A percentile compares a stretch with the other conserved stretches of the same genome.
phyloP scores from a whole-genome alignment of 2,113 vertebrate species.

The Phocoena phocoena region DNA sequence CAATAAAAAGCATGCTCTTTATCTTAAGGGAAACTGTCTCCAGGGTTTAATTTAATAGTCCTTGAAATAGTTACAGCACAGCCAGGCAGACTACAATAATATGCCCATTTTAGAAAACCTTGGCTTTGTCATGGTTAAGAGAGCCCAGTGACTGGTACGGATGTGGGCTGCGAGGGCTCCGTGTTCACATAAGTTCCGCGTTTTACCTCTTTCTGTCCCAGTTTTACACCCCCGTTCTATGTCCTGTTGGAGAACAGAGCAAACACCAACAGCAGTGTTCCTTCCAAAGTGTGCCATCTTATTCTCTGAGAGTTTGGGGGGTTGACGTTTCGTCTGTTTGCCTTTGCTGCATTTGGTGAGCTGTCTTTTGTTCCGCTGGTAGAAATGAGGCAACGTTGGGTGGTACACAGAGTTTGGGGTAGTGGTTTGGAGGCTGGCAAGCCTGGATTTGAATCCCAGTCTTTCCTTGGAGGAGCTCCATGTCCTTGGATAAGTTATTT shows the following conservation, averaged over 20 bases:
- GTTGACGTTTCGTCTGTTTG: neutral
- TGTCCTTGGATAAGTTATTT: neutral
- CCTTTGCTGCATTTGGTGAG: neutral
- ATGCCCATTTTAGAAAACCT: slow-evolving; percentile 63
- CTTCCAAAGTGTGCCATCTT: neutral
- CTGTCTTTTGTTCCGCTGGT: neutral
- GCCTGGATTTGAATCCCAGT: neutral
- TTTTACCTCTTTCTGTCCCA: neutral
- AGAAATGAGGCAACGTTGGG: rapidly evolving
- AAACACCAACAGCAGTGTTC: neutral
- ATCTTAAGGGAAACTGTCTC: slow-evolving; percentile 72
- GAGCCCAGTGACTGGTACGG: neutral
- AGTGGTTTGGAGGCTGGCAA: neutral
- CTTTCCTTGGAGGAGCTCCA: neutral
- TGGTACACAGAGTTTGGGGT: neutral
- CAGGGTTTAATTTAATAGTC: slow-evolving; percentile 74
- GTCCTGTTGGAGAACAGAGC: neutral
- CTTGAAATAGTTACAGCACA: slow-evolving; percentile 76
- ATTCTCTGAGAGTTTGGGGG: neutral
- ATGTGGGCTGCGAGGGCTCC: neutral
- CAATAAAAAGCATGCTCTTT: slow-evolving; percentile 76
- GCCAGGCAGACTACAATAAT: slow-evolving; percentile 65
- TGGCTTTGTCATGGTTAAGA: slow-evolving; percentile 45
- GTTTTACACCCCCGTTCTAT: neutral
- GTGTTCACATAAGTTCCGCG: neutral